phyloP scores from a whole-genome alignment of 2,888 invertebrate species.

The Melanostoma scalare region DNA sequence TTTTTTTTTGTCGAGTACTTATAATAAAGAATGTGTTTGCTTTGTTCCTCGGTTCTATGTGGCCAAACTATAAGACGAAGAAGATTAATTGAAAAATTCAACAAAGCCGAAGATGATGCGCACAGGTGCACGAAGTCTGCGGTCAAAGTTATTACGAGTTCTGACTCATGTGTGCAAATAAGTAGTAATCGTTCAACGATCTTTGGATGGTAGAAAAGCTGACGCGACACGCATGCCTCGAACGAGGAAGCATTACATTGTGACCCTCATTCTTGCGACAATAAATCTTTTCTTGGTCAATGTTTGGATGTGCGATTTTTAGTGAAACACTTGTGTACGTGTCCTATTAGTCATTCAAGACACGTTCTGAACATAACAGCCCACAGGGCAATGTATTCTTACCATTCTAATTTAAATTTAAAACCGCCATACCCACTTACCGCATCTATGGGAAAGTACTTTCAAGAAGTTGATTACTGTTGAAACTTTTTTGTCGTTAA shows the following conservation, averaged over 20 bases:
- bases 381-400: constrained; percentile 13
- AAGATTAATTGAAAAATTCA: background rate
- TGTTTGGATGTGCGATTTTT: constrained; percentile 32
- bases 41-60: background rate
- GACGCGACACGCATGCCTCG: constrained; percentile 14
- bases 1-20: no score
- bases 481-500: background rate
- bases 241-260: constrained; percentile 48
- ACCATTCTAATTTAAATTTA: constrained; percentile 9
- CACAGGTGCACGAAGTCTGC: background rate
- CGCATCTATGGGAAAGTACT: background rate
- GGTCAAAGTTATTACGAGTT: constrained; percentile 32
- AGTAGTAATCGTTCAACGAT: constrained; percentile 53
- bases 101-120: constrained; percentile 14
- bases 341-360: constrained; percentile 48
- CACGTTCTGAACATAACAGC: constrained; percentile 29
- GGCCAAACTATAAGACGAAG: constrained; percentile 1
- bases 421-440: background rate
- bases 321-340: constrained; percentile 36
- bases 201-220: constrained; percentile 15
- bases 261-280: constrained; percentile 54
- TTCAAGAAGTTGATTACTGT: constrained; percentile 2
- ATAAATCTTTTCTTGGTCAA: constrained; percentile 41
- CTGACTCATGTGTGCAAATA: constrained; percentile 37
- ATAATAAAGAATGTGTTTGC: background rate